These are phyloP conservation scores for Metalampra italica DNA, from an alignment of 2,888 invertebrate species.

Conservation along the genomic window DNA sequence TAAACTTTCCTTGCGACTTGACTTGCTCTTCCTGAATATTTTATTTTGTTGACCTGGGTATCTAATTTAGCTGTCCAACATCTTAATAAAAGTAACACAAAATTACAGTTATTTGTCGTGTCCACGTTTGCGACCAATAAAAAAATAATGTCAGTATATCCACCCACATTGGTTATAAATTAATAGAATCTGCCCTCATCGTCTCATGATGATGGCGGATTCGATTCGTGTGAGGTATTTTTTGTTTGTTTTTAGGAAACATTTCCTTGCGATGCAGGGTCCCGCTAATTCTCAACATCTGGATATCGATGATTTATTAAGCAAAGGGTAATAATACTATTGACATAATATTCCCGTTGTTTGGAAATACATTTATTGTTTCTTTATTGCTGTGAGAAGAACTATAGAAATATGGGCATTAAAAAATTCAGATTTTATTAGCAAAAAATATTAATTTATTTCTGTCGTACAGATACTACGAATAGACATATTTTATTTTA, in stretches of 20 bases:
- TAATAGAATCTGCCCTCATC: conserved; percentile 75
- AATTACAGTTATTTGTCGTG: conserved; percentile 57
- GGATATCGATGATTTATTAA: conserved; percentile 58
- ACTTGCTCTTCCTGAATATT: not conserved
- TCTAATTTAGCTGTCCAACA: conserved; percentile 37
- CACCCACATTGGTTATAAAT: conserved; percentile 78
- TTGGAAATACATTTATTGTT: not conserved
- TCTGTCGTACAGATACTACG: no score
- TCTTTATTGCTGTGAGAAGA: not conserved
- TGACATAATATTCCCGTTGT: conserved; percentile 23
- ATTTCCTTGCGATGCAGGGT: conserved; percentile 46
- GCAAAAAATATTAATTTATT: no score
- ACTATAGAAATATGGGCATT: no score
- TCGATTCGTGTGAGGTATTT: conserved; percentile 76
- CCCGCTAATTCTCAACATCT: conserved; percentile 59
- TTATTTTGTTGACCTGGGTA: not conserved
- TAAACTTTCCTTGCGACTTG: no score
- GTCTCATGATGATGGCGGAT: conserved; percentile 71
- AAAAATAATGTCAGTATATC: conserved; percentile 72
- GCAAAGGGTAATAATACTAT: conserved; percentile 43
- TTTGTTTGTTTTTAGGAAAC: conserved; percentile 64
- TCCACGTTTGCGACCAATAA: conserved; percentile 49
- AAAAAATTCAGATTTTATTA: no score
- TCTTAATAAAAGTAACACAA: conserved; percentile 58
- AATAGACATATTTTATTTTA: no score